A percentile compares a stretch with the other conserved stretches of the same genome.
phyloP scores from a whole-genome alignment of 2,888 invertebrate genomes.

The Watsonalla cultraria region DNA sequence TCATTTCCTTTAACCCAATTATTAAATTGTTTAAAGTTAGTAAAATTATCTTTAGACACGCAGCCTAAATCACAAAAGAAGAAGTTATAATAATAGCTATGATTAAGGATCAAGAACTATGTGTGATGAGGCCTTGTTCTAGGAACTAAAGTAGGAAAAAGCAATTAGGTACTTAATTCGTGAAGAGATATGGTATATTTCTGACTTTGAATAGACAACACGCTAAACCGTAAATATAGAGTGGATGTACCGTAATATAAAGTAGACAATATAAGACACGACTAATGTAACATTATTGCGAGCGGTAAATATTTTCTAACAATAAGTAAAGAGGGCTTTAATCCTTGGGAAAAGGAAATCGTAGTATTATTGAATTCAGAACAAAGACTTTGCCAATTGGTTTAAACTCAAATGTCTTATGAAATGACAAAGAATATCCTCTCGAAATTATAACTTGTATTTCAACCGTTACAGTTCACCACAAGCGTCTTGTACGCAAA shows the following conservation, averaged over 20 bases:
- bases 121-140: background rate
- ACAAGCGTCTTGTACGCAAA: background rate
- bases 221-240: background rate
- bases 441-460: background rate
- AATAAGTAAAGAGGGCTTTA: background rate
- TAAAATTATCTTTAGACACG: background rate
- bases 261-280: background rate
- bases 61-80: background rate
- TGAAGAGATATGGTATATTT: background rate
- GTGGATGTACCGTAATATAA: background rate
- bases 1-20: background rate
- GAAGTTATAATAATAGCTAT: background rate
- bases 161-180: background rate
- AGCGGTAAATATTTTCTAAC: background rate
- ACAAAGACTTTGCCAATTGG: slow-evolving; percentile 14
- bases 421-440: background rate
- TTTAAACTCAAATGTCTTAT: too few relatives aligned
- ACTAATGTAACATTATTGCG: slow-evolving; percentile 4
- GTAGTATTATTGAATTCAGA: slow-evolving; percentile 28
- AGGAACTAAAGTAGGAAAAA: background rate
- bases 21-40: background rate
- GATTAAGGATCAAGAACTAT: background rate
- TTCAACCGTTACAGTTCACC: background rate
- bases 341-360: slow-evolving; percentile 34
- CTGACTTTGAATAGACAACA: background rate